A percentile compares a stretch with the other conserved stretches of the same genome.
Conservation (phyloP, 2,888 invertebrate species). For the Lasioglossum malachurum region DNA sequence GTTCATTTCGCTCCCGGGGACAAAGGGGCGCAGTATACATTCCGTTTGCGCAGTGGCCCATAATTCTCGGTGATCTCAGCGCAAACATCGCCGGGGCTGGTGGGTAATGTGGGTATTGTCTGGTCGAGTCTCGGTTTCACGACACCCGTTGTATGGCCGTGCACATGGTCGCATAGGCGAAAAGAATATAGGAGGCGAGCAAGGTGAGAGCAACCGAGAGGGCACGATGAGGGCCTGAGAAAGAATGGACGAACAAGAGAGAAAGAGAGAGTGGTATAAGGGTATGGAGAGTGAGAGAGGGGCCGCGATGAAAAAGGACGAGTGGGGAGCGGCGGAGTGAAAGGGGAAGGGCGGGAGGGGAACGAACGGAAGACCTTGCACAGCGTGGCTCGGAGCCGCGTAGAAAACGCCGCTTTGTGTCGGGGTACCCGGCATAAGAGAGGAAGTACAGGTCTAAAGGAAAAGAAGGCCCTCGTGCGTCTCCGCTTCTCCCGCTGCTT, state of each 20-base stretch:
- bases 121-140: not conserved
- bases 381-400: slow-evolving; percentile 55
- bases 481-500: slow-evolving; percentile 50
- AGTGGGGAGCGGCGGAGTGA: slow-evolving; percentile 3
- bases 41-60: slow-evolving; percentile 3
- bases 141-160: slow-evolving; percentile 66
- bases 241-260: slow-evolving; percentile 45
- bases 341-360: slow-evolving; percentile 58
- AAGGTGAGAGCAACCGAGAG: slow-evolving; percentile 61
- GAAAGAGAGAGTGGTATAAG: not conserved
- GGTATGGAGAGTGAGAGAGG: not conserved
- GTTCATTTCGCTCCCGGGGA: not conserved
- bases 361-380: slow-evolving; percentile 73
- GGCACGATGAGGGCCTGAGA: slow-evolving; percentile 53
- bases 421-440: slow-evolving; percentile 64
- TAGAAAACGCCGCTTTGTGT: slow-evolving; percentile 74
- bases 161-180: slow-evolving; percentile 63
- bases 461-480: slow-evolving; percentile 65
- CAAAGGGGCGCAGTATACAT: not conserved
- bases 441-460: slow-evolving; percentile 68
- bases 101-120: not conserved
- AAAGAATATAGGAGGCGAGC: slow-evolving; percentile 65
- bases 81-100: slow-evolving; percentile 4
- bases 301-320: slow-evolving; percentile 46
- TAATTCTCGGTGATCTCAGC: slow-evolving; percentile 13